Percentiles rank a stretch among this genome's conserved stretches.
Conservation (phyloP, 2,113 vertebrate species). For the Pangasianodon hypophthalmus region DNA sequence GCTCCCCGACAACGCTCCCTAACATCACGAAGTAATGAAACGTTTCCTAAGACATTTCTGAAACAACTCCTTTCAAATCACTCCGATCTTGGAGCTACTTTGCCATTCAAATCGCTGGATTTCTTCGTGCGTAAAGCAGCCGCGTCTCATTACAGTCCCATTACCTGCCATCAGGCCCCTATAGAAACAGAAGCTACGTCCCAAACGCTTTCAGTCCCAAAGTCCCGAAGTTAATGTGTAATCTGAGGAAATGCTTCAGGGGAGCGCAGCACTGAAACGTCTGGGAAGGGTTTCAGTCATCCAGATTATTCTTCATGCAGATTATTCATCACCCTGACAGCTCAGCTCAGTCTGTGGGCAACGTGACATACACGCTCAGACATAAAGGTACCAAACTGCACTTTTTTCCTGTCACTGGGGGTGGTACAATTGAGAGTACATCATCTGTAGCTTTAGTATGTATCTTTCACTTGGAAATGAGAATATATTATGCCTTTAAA, state of each 20-base stretch:
- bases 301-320: background rate
- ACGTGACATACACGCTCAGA: too few species aligned
- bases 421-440: background rate
- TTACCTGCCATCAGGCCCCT: background rate
- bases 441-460: background rate
- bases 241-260: background rate
- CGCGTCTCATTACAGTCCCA: background rate
- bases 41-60: background rate
- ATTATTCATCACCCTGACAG: background rate
- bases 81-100: background rate
- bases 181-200: background rate
- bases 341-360: background rate
- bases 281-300: background rate
- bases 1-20: background rate
- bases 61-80: background rate
- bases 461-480: background rate
- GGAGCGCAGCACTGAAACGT: background rate
- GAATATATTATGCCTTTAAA: background rate
- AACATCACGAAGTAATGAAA: background rate
- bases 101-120: background rate
- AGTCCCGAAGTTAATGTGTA: too few species aligned
- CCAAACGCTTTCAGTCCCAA: background rate
- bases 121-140: background rate
- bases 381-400: background rate
- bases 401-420: background rate